These are phyloP conservation scores for Pachydiplax longipennis DNA, from an alignment of 2,888 invertebrate species.

Conservation along the genomic window DNA sequence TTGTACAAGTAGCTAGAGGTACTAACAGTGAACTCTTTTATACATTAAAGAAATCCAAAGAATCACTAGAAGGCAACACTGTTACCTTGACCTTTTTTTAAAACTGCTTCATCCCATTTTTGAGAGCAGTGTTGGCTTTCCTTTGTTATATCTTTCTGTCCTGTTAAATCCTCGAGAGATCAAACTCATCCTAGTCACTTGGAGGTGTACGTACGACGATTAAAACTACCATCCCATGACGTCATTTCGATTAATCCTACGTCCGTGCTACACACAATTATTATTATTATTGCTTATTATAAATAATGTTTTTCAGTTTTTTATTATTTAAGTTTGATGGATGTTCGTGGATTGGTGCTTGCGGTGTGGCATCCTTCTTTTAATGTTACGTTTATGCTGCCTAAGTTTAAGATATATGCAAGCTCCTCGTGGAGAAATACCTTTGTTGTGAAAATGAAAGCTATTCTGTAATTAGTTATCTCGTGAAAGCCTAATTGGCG, in stretches of 20 bases:
- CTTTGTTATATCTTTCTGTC: slow-evolving; percentile 49
- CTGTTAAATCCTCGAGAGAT: slow-evolving; percentile 47
- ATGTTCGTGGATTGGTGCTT: slow-evolving; percentile 46
- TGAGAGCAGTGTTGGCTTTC: slow-evolving; percentile 49
- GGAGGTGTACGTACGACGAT: slow-evolving; percentile 46
- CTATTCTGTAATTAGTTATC: slow-evolving; percentile 45
- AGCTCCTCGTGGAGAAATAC: slow-evolving; percentile 33
- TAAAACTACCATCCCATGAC: slow-evolving; percentile 45
- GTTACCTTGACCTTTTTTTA: slow-evolving; percentile 44
- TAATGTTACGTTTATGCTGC: slow-evolving; percentile 48
- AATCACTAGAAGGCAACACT: slow-evolving; percentile 47
- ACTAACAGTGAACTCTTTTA: slow-evolving; percentile 50
- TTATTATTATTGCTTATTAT: slow-evolving; percentile 49
- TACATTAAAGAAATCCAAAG: slow-evolving; percentile 50
- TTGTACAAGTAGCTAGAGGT: slow-evolving; percentile 49
- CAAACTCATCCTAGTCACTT: slow-evolving; percentile 50
- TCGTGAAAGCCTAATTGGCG: slow-evolving; percentile 35
- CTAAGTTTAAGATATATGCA: slow-evolving; percentile 48
- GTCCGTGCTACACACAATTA: slow-evolving; percentile 49
- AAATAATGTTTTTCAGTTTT: slow-evolving; percentile 48
- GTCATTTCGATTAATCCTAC: slow-evolving; percentile 42
- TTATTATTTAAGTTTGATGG: slow-evolving; percentile 46
- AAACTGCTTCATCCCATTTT: slow-evolving; percentile 39
- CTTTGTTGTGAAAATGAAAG: slow-evolving; percentile 46
- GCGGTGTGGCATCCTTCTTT: slow-evolving; percentile 19